Evolutionary conservation across 2,113 vertebrate genomes (phyloP), one percentile per base, ranked within the genome.

Genomic region (Sinocyclocheilus maitianheensis): DNA sequence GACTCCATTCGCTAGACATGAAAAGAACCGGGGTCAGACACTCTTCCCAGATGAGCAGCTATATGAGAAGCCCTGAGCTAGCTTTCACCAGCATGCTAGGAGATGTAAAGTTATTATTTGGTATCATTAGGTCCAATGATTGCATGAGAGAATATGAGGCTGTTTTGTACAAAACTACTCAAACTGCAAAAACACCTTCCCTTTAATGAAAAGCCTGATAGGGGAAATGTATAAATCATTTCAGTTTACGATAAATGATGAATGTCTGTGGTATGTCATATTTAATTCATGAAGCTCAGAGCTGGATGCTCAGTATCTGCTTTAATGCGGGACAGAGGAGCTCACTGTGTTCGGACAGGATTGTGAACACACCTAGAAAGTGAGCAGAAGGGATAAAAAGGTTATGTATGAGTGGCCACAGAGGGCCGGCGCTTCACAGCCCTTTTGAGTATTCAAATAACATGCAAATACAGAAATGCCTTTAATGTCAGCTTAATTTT

Each of bases 291-390:
- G n/a, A 60, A 30, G 1, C 26, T 10, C 14, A 55, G 4, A 77
- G 76, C 24, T 80, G 22, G 46, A 22, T 7, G 55, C 20, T 40
- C 55, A 37, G 30, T 81, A 81, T 81, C 79, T 81, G 11, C 12
- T 48, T 12, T 12, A 26, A 43, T 37, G 60, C 3, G 58, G 79
- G 79, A 48, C 74, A 88, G 72, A 65, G 58, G 43, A 76, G 20
- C 85, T 91, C 92, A 93, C 93, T 93, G 91, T 95, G 94, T 87
- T 89, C 71, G 34, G 88, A 89, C 87, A 88, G 93, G 95, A 96
- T 96, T 94, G 92, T 91, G 91, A 92, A 37, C 37, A 93, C 94
- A 85, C 94, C 94, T 93, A 87, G 88, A 78, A 72, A 89, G 86
- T 22, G 80, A 90, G 89, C 77, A 77, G 86, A 79, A 37, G 60